Evolutionary conservation across 2,888 invertebrate species (phyloP).

Genomic region (Platycheirus albimanus): DNA sequence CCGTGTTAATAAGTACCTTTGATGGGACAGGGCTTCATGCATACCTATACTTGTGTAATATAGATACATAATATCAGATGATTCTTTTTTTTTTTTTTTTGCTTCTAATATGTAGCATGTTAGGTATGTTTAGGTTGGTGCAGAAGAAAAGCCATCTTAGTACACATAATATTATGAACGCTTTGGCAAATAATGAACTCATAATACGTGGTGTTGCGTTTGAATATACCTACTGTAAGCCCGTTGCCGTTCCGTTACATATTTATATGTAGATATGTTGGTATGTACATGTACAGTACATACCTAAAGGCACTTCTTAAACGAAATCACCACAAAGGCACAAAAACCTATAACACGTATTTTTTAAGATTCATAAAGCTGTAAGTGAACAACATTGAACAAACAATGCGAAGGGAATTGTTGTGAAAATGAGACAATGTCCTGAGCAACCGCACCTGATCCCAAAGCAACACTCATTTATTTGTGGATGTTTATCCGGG

Average conservation of each 20-base stretch:
- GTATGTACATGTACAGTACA: too few species aligned
- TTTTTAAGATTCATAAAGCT: slow-evolving; percentile 63
- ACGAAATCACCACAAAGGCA: slow-evolving; percentile 56
- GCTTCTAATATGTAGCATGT: slow-evolving; percentile 26
- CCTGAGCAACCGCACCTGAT: slow-evolving; percentile 53
- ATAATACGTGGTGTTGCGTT: slow-evolving; percentile 62
- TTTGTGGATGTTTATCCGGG: background rate
- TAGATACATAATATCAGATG: slow-evolving; percentile 6
- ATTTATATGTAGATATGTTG: too few species aligned
- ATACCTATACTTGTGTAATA: background rate
- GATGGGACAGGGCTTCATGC: slow-evolving; percentile 40
- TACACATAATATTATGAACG: slow-evolving; percentile 40
- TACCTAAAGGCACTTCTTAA: background rate
- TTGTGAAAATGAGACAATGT: slow-evolving; percentile 40
- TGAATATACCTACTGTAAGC: slow-evolving; percentile 65
- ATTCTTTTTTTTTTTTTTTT: slow-evolving; percentile 41
- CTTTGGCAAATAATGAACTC: slow-evolving; percentile 69
- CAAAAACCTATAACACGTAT: slow-evolving; percentile 65
- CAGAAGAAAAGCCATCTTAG: slow-evolving; percentile 15
- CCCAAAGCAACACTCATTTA: background rate
- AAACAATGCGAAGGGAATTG: slow-evolving; percentile 28
- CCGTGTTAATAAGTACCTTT: slow-evolving; percentile 59
- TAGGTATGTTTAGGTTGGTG: background rate
- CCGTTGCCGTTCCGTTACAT: background rate
- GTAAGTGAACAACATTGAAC: slow-evolving; percentile 60